Conservation (phyloP, 2,888 invertebrate species). For the Drosophila phalerata region DNA sequence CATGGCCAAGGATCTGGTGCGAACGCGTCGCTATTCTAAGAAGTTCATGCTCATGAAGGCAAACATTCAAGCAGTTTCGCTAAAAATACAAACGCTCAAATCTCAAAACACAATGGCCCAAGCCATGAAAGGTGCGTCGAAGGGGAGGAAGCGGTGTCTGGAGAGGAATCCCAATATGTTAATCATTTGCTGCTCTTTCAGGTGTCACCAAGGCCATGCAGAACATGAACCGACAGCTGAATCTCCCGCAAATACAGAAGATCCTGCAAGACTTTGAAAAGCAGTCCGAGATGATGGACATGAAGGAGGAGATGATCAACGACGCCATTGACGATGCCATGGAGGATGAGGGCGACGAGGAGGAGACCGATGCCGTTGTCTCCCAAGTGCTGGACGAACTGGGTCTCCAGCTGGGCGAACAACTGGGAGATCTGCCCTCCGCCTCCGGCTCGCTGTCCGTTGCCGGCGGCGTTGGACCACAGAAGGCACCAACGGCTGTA, state of each 20-base stretch:
- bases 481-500: conserved; percentile 88
- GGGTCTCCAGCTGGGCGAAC: conserved; percentile 97
- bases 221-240: conserved; percentile 98
- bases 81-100: conserved; percentile 98
- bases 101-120: conserved; percentile 99
- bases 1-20: conserved; percentile 99
- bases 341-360: conserved; percentile 99
- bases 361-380: conserved; percentile 98
- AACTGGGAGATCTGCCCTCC: conserved; percentile 94
- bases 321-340: conserved; percentile 99
- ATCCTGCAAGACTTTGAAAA: conserved; percentile 99
- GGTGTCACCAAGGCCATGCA: conserved; percentile 99
- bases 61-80: conserved; percentile 98
- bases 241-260: conserved; percentile 99
- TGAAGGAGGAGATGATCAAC: conserved; percentile 99
- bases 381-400: conserved; percentile 98
- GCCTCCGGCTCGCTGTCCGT: conserved; percentile 88
- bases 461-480: conserved; percentile 88
- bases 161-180: conserved; percentile 1
- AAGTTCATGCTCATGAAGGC: conserved; percentile 99
- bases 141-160: not conserved
- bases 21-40: conserved; percentile 97
- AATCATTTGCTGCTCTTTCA: conserved; percentile 36
- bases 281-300: conserved; percentile 99
- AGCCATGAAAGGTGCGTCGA: conserved; percentile 93